Evolutionary conservation across 37 sponge, comb jelly and placozoan species (phyloP).

Genomic region (Crambe crambe): DNA sequence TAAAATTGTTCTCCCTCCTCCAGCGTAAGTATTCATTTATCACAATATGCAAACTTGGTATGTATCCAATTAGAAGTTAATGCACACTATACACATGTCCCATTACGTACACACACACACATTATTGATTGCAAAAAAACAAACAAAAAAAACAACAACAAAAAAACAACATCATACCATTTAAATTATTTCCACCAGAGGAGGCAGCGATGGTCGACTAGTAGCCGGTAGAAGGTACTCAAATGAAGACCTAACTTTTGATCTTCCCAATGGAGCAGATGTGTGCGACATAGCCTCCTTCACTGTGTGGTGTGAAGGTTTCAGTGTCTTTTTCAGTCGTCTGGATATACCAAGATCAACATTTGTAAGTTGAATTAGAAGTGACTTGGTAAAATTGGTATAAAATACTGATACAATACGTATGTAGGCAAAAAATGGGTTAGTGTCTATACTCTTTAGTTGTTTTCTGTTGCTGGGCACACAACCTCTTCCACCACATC

Average conservation of each 20-base stretch:
- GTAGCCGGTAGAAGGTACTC: neutral
- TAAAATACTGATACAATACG: too few relatives aligned
- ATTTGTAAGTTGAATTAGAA: slow-evolving; percentile 35
- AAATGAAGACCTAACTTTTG: slow-evolving; percentile 7
- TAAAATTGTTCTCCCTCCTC: neutral
- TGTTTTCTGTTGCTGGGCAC: too few relatives aligned
- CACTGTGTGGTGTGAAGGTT: slow-evolving; percentile 43
- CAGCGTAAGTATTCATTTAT: too few relatives aligned
- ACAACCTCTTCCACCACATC: too few relatives aligned
- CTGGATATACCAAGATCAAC: slow-evolving; percentile 20
- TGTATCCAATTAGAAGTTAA: too few relatives aligned
- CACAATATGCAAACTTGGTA: too few relatives aligned
- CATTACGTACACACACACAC: too few relatives aligned
- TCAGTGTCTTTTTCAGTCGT: slow-evolving; percentile 17
- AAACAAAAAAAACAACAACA: neutral
- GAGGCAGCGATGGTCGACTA: neutral
- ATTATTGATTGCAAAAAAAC: neutral
- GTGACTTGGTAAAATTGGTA: too few relatives aligned
- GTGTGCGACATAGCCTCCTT: slow-evolving; percentile 45
- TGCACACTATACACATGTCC: too few relatives aligned
- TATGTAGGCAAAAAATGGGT: too few relatives aligned
- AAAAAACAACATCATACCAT: neutral
- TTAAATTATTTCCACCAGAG: neutral
- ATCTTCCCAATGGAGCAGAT: slow-evolving; percentile 20
- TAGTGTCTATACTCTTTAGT: too few relatives aligned